Conservation (phyloP, 2,113 vertebrate species). For the Copsychus sechellarum region DNA sequence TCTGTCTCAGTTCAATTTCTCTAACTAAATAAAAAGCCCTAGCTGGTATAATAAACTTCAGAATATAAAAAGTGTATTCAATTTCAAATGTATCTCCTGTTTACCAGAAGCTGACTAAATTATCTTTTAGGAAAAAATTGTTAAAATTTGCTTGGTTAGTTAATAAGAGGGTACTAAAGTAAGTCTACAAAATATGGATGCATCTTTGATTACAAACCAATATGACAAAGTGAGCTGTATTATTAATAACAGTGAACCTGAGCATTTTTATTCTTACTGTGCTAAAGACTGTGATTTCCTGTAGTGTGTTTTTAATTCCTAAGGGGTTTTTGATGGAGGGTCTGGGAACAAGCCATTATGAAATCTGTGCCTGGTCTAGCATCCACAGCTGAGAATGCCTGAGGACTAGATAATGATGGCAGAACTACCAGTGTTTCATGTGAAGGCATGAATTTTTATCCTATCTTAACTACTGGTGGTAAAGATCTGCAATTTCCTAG, state of each 20-base stretch:
- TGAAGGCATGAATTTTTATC: neutral
- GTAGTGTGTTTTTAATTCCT: neutral
- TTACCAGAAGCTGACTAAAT: neutral
- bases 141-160: neutral
- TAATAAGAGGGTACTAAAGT: neutral
- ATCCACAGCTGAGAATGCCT: neutral
- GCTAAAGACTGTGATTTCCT: slow-evolving; percentile 13
- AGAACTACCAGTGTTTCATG: neutral
- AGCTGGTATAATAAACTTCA: neutral
- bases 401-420: neutral
- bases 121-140: neutral
- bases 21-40: neutral
- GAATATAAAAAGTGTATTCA: neutral
- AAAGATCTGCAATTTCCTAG: neutral
- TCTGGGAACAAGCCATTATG: neutral
- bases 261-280: neutral
- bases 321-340: neutral
- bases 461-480: neutral
- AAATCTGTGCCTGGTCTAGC: neutral
- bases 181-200: neutral
- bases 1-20: neutral
- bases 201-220: neutral
- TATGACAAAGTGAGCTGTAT: neutral
- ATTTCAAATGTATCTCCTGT: neutral
- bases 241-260: neutral